Evolutionary conservation across 2,888 invertebrate genomes (phyloP), one percentile per base, ranked within the genome.

Genomic region (Trissoscelio sp.): DNA sequence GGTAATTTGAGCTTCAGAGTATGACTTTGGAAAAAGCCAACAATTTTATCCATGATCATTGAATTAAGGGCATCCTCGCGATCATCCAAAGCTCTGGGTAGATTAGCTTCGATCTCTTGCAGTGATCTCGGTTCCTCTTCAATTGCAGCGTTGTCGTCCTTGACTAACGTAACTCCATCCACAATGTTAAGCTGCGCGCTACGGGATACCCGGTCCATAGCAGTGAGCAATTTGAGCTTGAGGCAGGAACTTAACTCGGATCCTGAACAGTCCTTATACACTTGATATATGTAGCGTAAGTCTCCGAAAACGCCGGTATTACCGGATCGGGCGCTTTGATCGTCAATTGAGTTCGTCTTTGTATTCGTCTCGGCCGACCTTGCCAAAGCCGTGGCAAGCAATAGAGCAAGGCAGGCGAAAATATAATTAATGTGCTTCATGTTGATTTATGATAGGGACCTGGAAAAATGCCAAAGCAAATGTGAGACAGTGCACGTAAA

Each of bases 1-100:
- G 96, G 96, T 86, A 96, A 94, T 91, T 96, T 96, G 83, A 96
- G 93, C 93, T 96, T 96, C 87, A 97, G 91, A 66, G 96, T 96
- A 92, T 96, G 96, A 86, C 95, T 94, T 91, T 95, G 94, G 92
- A 97, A 93, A 92, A 96, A 96, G 87, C 93, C 94, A 81, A 95
- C 92, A 85, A 96, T 92, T 88, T 94, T 95, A 89, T 96, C 95
- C 88, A 95, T 91, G 88, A 97, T 96, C 92, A 97, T 93, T 84
- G 93, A 93, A 90, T 96, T 96, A 64, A 97, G 92, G 5, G 95
- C 94, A 84, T 94, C 94, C 55, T 95, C 95, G 79, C 93, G 93
- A 88, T 96, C 96, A 64, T 94, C 94, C 79, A 96, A 89, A 46
- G 95, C 93, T 86, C 97, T 93, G 0, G 97, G 96, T 83, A 97